phyloP scores from a whole-genome alignment of 2,888 invertebrate genomes.

The Pseudococcus viburni region DNA sequence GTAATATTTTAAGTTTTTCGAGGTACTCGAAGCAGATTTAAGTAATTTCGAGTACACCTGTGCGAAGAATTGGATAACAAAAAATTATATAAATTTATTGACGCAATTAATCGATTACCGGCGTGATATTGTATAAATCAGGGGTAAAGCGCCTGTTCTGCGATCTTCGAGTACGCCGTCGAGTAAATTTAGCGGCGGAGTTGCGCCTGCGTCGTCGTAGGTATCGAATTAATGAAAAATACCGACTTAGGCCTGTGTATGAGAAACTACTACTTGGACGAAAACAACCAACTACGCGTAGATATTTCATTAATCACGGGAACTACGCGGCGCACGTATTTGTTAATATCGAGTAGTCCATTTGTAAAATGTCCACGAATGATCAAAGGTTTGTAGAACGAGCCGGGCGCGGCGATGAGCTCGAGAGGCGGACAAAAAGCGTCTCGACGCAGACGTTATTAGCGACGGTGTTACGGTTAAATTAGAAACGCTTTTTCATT shows the following conservation, averaged over 20 bases:
- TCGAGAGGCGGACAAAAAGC: slow-evolving; percentile 36
- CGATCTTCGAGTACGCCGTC: too few species aligned
- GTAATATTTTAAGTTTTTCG: neutral
- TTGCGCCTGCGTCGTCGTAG: neutral
- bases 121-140: neutral
- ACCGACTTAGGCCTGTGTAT: neutral
- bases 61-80: slow-evolving; percentile 5
- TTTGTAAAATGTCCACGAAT: slow-evolving; percentile 63
- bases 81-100: slow-evolving; percentile 24
- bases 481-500: slow-evolving; percentile 65
- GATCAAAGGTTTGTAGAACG: slow-evolving; percentile 55
- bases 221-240: neutral
- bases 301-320: slow-evolving; percentile 62
- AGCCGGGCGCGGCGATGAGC: neutral
- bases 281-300: neutral
- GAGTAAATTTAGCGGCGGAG: neutral
- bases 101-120: slow-evolving; percentile 38
- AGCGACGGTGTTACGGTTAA: slow-evolving; percentile 59
- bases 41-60: slow-evolving; percentile 1
- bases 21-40: slow-evolving; percentile 26
- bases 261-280: neutral
- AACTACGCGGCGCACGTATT: slow-evolving; percentile 1
- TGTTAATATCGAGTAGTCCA: slow-evolving; percentile 63
- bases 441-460: slow-evolving; percentile 62
- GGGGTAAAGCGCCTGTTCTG: neutral